Conservation (phyloP, 2,888 invertebrate species). For the Drosophila nigritarsus region DNA sequence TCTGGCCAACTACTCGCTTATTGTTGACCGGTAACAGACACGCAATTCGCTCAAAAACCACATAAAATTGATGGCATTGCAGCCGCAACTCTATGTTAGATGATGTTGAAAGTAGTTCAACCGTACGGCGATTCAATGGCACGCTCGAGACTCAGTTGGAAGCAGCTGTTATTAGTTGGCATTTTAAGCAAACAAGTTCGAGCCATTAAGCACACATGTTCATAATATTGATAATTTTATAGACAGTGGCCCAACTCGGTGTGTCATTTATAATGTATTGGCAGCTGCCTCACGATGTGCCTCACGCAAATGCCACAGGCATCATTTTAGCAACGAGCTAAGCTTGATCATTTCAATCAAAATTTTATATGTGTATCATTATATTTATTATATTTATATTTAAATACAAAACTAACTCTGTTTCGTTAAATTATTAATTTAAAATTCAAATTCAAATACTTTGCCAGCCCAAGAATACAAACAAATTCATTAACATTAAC, state of each 20-base stretch:
- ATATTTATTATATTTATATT: neutral
- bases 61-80: constrained; percentile 11
- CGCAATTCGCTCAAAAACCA: neutral
- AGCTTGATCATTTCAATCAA: constrained; percentile 30
- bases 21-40: neutral
- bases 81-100: constrained; percentile 13
- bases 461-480: neutral
- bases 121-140: constrained; percentile 16
- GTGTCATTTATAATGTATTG: constrained; percentile 30
- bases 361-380: neutral
- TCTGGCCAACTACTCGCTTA: neutral
- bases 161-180: constrained; percentile 29
- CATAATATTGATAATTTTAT: constrained; percentile 63
- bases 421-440: neutral
- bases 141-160: neutral
- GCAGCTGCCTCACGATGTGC: constrained; percentile 20
- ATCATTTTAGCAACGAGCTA: constrained; percentile 18
- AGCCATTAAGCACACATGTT: constrained; percentile 56
- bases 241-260: constrained; percentile 12
- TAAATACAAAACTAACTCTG: neutral
- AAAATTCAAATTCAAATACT: too few species aligned
- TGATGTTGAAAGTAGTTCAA: neutral
- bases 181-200: constrained; percentile 34
- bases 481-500: neutral
- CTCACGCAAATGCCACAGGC: constrained; percentile 8